Conservation (phyloP, 2,113 vertebrate species). For the Amazona guildingii region DNA sequence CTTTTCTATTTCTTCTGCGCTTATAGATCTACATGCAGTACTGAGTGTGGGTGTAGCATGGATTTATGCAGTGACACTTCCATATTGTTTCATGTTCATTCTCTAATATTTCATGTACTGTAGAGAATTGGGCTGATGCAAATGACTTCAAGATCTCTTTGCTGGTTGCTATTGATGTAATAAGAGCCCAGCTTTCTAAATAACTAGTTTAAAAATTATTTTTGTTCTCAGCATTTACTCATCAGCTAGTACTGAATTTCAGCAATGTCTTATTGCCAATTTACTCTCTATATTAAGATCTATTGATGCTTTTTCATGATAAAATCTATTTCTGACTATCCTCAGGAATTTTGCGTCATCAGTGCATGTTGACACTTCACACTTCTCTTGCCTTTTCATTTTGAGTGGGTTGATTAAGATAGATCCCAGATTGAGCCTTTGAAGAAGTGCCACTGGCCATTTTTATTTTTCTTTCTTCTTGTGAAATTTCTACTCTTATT, state of each 20-base stretch:
- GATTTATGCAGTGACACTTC: background rate
- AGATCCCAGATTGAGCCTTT: background rate
- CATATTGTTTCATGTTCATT: background rate
- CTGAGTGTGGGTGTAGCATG: background rate
- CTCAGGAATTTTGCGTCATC: background rate
- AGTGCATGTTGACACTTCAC: background rate
- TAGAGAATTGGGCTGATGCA: background rate
- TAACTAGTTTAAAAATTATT: background rate
- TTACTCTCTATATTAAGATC: background rate
- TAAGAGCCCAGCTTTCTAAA: background rate
- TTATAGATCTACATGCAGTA: background rate
- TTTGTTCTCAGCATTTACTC: background rate
- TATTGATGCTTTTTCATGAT: background rate
- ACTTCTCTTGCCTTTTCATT: background rate
- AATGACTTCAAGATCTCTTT: background rate
- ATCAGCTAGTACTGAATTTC: background rate
- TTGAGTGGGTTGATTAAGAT: background rate
- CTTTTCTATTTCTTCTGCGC: background rate
- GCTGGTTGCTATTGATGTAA: background rate
- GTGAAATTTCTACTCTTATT: background rate
- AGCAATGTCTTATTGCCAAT: background rate
- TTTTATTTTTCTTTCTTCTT: background rate
- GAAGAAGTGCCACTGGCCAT: background rate
- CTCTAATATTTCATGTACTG: background rate
- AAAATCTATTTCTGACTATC: background rate